Percentiles rank a stretch among this genome's conserved stretches.
Conservation (phyloP, 2,113 vertebrate genomes). For the Laticauda laticaudata region DNA sequence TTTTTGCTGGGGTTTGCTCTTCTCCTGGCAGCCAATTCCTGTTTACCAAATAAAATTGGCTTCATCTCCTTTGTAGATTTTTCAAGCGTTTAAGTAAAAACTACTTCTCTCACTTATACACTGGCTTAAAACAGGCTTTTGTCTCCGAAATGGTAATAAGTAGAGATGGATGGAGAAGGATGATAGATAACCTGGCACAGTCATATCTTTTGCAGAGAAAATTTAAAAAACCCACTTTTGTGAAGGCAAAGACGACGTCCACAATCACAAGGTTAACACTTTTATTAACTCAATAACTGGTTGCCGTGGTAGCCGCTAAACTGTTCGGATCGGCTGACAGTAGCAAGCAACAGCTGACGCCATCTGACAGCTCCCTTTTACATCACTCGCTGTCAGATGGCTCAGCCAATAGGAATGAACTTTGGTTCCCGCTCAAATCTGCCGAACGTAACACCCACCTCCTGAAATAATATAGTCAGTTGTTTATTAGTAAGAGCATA, state of each 20-base stretch:
- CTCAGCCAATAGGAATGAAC: too few relatives aligned
- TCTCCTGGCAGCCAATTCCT: conserved; percentile 17
- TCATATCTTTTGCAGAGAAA: background rate
- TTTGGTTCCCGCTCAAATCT: too few relatives aligned
- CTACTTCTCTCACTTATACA: conserved; percentile 10
- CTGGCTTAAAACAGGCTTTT: conserved; percentile 14
- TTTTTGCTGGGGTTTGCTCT: conserved; percentile 20
- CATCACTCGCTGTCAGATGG: too few relatives aligned
- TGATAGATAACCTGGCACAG: background rate
- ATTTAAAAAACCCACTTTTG: background rate
- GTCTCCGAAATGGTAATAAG: conserved; percentile 6
- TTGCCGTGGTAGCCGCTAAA: too few relatives aligned
- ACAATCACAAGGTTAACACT: too few relatives aligned
- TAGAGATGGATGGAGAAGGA: background rate
- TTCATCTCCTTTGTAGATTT: conserved; percentile 23
- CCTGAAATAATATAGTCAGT: rapidly evolving
- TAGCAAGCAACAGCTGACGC: too few relatives aligned
- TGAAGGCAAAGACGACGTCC: too few relatives aligned
- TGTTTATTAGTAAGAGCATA: background rate
- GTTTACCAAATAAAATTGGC: conserved; percentile 35
- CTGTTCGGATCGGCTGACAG: too few relatives aligned
- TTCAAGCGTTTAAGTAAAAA: background rate
- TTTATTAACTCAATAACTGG: too few relatives aligned
- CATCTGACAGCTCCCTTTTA: too few relatives aligned
- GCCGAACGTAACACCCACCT: too few relatives aligned